These are phyloP conservation scores for Pogonophryne albipinna DNA, from an alignment of 2,797 vertebrate genomes.

Conservation along the genomic window DNA sequence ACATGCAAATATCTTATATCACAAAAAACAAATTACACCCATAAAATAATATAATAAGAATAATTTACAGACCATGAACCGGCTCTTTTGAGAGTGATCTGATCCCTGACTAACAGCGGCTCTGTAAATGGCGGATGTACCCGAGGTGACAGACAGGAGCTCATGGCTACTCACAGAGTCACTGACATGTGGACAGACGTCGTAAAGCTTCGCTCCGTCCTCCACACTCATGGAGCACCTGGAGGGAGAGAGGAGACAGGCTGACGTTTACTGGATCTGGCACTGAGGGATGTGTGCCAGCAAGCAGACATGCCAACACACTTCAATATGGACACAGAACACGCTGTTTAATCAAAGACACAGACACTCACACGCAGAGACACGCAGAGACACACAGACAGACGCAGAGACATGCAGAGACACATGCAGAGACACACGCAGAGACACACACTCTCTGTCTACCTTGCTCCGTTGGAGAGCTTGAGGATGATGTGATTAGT, in stretches of 20 bases:
- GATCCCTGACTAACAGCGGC: conserved; percentile 13
- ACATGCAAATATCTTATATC: background rate
- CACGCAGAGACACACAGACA: background rate
- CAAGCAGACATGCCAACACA: background rate
- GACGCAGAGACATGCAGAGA: too few relatives aligned
- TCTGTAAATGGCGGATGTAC: background rate
- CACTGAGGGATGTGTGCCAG: conserved; percentile 16
- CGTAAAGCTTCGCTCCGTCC: conserved; percentile 97
- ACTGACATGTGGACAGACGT: conserved; percentile 96
- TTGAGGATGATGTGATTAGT: conserved; percentile 98
- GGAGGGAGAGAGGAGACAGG: conserved; percentile 18
- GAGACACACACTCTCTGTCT: conserved; percentile 21
- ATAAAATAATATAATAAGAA: background rate
- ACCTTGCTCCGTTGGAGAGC: conserved; percentile 98
- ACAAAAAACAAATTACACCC: background rate
- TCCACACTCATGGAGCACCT: conserved; percentile 99
- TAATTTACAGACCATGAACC: background rate
- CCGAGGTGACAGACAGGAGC: conserved; percentile 20
- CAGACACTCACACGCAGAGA: too few relatives aligned
- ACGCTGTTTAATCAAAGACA: background rate
- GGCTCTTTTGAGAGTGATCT: background rate
- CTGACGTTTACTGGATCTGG: conserved; percentile 33
- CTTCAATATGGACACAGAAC: conserved; percentile 15
- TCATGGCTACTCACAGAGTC: conserved; percentile 88
- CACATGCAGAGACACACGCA: too few relatives aligned